These are phyloP conservation scores for Glandiceps talaboti DNA, from an alignment of 53 echinoderm and acorn worm species.

Conservation along the genomic window DNA sequence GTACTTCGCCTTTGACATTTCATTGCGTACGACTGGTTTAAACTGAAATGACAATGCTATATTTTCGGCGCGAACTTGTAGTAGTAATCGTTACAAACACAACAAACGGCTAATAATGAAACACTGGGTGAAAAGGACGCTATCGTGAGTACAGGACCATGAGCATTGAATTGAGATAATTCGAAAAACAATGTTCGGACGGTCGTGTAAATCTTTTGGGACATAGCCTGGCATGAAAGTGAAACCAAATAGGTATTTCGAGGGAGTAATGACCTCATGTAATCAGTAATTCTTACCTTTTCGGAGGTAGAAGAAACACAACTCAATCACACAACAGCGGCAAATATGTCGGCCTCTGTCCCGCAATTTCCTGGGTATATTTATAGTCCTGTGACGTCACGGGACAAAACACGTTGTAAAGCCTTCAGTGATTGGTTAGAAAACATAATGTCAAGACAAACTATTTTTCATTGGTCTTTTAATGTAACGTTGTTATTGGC, in stretches of 20 bases:
- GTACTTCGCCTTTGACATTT: too few species aligned
- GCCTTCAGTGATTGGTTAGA: neutral
- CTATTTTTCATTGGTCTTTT: neutral
- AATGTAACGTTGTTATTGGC: neutral
- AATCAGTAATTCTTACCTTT: neutral
- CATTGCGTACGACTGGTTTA: too few species aligned
- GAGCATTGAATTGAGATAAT: too few species aligned
- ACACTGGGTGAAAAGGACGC: neutral
- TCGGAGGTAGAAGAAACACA: neutral
- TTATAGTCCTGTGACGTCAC: neutral
- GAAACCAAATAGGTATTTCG: neutral
- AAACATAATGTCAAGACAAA: neutral
- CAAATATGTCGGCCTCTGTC: neutral
- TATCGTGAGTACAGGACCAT: neutral
- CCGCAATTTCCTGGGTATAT: neutral
- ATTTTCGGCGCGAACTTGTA: too few species aligned
- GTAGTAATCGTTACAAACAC: too few species aligned
- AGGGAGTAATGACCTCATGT: too few species aligned
- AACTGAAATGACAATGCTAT: too few species aligned
- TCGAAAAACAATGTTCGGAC: too few species aligned
- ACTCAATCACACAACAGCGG: neutral
- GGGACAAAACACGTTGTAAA: neutral
- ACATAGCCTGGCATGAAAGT: too few species aligned
- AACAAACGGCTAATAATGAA: too few species aligned
- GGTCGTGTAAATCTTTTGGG: too few species aligned